Evolutionary conservation across 1,140 invertebrate genomes (phyloP).

Genomic region (Drosophila littoralis): DNA sequence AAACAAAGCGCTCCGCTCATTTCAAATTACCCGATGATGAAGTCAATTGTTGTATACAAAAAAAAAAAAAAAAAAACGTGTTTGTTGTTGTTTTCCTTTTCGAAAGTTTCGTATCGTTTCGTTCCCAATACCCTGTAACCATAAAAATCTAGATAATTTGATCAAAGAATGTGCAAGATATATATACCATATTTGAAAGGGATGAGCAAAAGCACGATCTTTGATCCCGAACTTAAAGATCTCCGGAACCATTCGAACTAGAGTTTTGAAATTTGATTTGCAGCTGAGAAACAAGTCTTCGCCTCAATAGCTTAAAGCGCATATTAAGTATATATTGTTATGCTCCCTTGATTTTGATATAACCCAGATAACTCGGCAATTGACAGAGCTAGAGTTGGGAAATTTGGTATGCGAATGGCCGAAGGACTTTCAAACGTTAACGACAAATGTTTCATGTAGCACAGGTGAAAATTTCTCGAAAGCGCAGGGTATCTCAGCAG

Average conservation of each 20-base stretch:
- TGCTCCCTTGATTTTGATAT: background rate
- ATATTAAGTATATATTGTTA: no score
- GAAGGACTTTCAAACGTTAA: no score
- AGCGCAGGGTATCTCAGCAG: conserved; percentile 1
- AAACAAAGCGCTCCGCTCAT: conserved; percentile 72
- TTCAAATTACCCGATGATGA: conserved; percentile 81
- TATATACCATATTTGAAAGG: no score
- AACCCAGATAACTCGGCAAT: background rate
- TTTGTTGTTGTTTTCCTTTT: conserved; percentile 58
- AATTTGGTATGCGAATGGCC: no score
- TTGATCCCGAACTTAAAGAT: no score
- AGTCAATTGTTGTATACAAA: conserved; percentile 83
- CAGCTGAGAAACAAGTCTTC: no score
- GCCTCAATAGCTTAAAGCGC: no score
- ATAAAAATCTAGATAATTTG: background rate
- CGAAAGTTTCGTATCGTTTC: conserved; percentile 57
- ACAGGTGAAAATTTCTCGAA: background rate
- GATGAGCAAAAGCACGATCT: no score
- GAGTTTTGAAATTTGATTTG: no score
- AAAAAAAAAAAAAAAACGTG: conserved; percentile 36
- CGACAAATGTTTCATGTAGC: background rate
- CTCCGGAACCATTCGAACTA: no score
- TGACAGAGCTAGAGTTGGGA: background rate
- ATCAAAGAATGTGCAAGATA: no score
- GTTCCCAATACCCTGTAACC: conserved; percentile 33